Conservation (phyloP, 2,888 invertebrate species). For the Lithophane socia region DNA sequence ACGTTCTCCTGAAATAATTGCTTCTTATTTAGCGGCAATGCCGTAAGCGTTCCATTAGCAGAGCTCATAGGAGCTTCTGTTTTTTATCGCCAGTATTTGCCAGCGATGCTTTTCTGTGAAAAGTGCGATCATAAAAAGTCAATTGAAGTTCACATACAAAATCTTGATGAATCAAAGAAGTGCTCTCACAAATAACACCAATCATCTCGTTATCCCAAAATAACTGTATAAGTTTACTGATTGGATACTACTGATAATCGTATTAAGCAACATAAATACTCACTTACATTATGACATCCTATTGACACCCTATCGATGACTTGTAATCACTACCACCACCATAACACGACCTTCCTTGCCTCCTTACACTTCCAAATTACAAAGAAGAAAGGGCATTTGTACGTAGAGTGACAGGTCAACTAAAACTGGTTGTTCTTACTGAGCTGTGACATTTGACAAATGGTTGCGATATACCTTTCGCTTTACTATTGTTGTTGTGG, state of each 20-base stretch:
- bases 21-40: no score
- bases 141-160: not conserved
- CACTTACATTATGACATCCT: slow-evolving; percentile 50
- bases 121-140: not conserved
- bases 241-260: slow-evolving; percentile 36
- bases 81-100: no score
- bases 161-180: not conserved
- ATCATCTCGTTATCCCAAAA: not conserved
- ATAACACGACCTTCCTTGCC: slow-evolving; percentile 7
- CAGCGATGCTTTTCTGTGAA: not conserved
- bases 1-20: no score
- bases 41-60: no score
- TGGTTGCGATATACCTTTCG: slow-evolving; percentile 69
- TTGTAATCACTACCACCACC: slow-evolving; percentile 25
- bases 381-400: not conserved
- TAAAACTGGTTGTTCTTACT: slow-evolving; percentile 29
- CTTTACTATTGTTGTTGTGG: slow-evolving; percentile 59
- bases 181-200: not conserved
- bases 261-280: slow-evolving; percentile 46
- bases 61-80: no score
- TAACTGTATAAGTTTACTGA: slow-evolving; percentile 12
- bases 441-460: slow-evolving; percentile 71
- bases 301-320: slow-evolving; percentile 52
- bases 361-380: not conserved
- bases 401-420: slow-evolving; percentile 15